Conservation (phyloP, 2,113 vertebrate species). For the Pollachius pollachius region DNA sequence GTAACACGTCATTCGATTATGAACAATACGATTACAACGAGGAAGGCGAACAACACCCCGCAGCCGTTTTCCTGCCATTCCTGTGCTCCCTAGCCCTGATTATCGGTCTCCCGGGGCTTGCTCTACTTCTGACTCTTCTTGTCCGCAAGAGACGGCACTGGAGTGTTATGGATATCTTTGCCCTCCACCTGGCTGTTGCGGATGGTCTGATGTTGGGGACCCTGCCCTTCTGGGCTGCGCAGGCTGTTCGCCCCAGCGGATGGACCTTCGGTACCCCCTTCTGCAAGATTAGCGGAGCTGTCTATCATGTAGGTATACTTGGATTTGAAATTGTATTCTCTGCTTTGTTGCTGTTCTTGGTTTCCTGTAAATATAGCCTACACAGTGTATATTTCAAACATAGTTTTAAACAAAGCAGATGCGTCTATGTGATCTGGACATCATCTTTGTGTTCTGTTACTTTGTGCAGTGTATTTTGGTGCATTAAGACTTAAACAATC, state of each 20-base stretch:
- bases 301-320: slow-evolving; percentile 70
- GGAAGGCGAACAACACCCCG: slow-evolving; percentile 8
- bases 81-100: slow-evolving; percentile 68
- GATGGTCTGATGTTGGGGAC: slow-evolving; percentile 79
- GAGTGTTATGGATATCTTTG: slow-evolving; percentile 75
- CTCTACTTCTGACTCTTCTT: slow-evolving; percentile 67
- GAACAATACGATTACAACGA: slow-evolving; percentile 31
- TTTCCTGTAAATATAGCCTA: too few species aligned
- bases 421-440: too few species aligned
- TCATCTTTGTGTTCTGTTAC: too few species aligned
- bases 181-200: slow-evolving; percentile 71
- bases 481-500: too few species aligned
- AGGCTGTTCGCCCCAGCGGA: slow-evolving; percentile 36
- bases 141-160: slow-evolving; percentile 55
- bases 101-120: slow-evolving; percentile 77
- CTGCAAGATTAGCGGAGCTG: slow-evolving; percentile 72
- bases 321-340: too few species aligned
- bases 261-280: slow-evolving; percentile 59
- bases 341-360: too few species aligned
- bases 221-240: slow-evolving; percentile 76
- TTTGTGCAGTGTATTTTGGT: too few species aligned
- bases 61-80: slow-evolving; percentile 52
- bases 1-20: slow-evolving; percentile 40
- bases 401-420: too few species aligned
- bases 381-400: too few species aligned